Evolutionary conservation across 2,888 invertebrate species (phyloP).

Genomic region (Yponomeuta malinellus): DNA sequence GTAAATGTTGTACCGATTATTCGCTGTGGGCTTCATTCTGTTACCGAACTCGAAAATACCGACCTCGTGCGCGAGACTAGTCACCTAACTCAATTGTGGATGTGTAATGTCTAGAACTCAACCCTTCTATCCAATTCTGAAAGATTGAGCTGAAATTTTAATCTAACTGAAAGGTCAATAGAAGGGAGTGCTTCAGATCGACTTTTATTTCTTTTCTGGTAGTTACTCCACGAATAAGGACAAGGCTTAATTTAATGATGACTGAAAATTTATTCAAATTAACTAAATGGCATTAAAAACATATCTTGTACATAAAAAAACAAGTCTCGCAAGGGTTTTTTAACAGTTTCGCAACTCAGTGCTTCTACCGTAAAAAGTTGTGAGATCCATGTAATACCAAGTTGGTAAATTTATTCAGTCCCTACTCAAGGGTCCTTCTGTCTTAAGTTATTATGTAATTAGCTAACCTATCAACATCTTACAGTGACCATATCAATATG

Average conservation of each 20-base stretch:
- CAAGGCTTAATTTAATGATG: neutral
- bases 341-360: no score
- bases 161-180: conserved; percentile 19
- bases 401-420: no score
- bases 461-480: no score
- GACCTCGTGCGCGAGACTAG: neutral
- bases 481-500: no score
- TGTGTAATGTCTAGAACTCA: neutral
- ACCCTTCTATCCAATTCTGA: neutral
- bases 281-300: no score
- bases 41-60: conserved; percentile 19
- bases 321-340: no score
- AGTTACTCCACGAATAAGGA: neutral
- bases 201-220: neutral
- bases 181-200: neutral
- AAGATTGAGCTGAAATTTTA: conserved; percentile 17
- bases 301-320: no score
- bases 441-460: no score
- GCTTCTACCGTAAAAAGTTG: no score
- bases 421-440: no score
- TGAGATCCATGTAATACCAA: no score
- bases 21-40: conserved; percentile 42
- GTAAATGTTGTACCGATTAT: conserved; percentile 24
- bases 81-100: conserved; percentile 8
- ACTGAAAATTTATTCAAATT: no score